Evolutionary conservation across 1,140 invertebrate genomes (phyloP), one percentile per base, ranked within the genome.

Genomic region (Drosophila ogumai): DNA sequence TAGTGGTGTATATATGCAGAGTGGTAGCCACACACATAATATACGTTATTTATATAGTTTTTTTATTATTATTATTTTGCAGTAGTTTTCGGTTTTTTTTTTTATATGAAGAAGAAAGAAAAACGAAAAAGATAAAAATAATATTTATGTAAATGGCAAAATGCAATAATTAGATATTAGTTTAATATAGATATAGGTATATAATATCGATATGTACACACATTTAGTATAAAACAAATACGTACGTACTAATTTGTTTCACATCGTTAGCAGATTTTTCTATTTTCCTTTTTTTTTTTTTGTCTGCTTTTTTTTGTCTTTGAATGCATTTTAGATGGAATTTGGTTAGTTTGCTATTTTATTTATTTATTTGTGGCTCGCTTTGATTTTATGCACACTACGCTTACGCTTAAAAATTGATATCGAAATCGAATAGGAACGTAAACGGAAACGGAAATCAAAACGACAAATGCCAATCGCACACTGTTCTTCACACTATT

Each of bases 91-190:
- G 81, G 82, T 77, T 86, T 91, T 88, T 87, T 91, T 91, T 87
- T 79, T 78, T 77, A 71, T 91, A 92, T 92, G 91, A 92, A 92
- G 91, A 92, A 92, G 91, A 92, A 92, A 92, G 91, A 92, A 92
- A 91, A 91, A 91, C 78, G 82, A 88, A 92, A 91, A 92, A 92
- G 81, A 91, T 90, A 91, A 92, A 92, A 88, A 91, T 88, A 88
- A 91, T 90, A 87, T 86, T 87, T 87, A 91, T 91, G 81, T 91
- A 92, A 91, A 91, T 91, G 90, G 87, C 91, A 92, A 92, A 92
- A 92, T 92, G 91, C 91, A 92, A 91, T 92, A 92, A 91, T 92
- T 90, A 91, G 84, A 86, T 90, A 91, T 88, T 87, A 86, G 86
- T 84, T 82, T 91, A 91, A 81, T 81, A 87, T 87, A 87, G 66